phyloP scores from a whole-genome alignment of 2,797 vertebrate genomes.

The Picus viridis region DNA sequence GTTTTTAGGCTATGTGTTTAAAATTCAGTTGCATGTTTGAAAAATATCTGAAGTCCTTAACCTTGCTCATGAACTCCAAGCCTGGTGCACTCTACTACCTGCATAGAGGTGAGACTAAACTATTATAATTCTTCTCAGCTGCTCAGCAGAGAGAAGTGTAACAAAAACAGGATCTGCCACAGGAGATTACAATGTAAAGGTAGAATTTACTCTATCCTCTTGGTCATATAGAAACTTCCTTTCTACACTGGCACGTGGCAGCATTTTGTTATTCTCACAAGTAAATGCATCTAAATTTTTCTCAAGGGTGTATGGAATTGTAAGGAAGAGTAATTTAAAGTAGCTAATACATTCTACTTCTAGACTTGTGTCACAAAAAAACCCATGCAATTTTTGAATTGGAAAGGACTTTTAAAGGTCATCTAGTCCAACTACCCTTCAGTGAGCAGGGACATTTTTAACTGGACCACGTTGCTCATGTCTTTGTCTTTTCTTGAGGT shows the following conservation, averaged over 20 bases:
- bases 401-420: too few species aligned
- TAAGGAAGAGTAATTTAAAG: background rate
- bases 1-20: too few species aligned
- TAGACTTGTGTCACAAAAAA: background rate
- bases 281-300: background rate
- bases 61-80: background rate
- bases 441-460: too few species aligned
- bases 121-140: background rate
- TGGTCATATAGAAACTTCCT: background rate
- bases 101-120: background rate
- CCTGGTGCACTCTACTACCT: background rate
- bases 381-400: too few species aligned
- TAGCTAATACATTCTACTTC: background rate
- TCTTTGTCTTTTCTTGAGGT: background rate
- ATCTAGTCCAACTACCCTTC: too few species aligned
- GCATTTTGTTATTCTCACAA: background rate
- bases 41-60: background rate
- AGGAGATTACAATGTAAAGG: background rate
- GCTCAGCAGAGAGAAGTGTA: background rate
- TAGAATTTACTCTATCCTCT: background rate
- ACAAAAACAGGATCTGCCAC: background rate
- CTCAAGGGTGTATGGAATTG: background rate
- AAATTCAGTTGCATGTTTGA: background rate
- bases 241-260: background rate
- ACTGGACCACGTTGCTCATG: too few species aligned